A percentile compares a stretch with the other conserved stretches of the same genome.
These are phyloP conservation scores for Melipona bicolor DNA, from an alignment of 2,888 invertebrate species.

Conservation along the genomic window DNA sequence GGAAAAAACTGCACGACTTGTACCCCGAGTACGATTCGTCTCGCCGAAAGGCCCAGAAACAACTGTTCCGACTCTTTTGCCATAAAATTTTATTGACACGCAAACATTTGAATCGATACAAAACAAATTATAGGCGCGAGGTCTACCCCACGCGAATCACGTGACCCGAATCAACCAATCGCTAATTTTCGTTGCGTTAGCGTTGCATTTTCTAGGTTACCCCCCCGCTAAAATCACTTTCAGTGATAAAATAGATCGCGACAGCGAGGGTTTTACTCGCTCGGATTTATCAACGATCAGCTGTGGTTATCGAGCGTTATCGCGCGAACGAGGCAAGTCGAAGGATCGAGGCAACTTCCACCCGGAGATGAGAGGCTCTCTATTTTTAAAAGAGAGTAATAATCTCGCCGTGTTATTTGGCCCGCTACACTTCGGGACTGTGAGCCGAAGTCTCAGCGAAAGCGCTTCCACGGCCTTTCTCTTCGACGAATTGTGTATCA, in stretches of 20 bases:
- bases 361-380: conserved; percentile 26
- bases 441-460: conserved; percentile 55
- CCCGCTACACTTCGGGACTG: conserved; percentile 37
- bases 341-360: conserved; percentile 32
- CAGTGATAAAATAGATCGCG: background rate
- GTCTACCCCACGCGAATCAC: no score
- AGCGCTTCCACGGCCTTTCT: conserved; percentile 69
- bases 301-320: conserved; percentile 41
- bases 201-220: no score
- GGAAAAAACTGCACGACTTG: background rate
- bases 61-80: no score
- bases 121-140: no score
- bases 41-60: no score
- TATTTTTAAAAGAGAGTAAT: conserved; percentile 46
- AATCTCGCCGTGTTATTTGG: conserved; percentile 20
- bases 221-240: no score
- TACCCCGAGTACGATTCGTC: no score
- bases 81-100: no score
- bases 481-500: conserved; percentile 60
- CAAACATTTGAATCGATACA: no score
- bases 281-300: conserved; percentile 19
- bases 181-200: no score
- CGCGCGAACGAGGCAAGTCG: conserved; percentile 55
- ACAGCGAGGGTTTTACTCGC: background rate
- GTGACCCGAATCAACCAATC: no score